A percentile compares a stretch with the other conserved stretches of the same genome.
Evolutionary conservation across 2,797 vertebrate species (phyloP).

Genomic region (Morelia viridis): DNA sequence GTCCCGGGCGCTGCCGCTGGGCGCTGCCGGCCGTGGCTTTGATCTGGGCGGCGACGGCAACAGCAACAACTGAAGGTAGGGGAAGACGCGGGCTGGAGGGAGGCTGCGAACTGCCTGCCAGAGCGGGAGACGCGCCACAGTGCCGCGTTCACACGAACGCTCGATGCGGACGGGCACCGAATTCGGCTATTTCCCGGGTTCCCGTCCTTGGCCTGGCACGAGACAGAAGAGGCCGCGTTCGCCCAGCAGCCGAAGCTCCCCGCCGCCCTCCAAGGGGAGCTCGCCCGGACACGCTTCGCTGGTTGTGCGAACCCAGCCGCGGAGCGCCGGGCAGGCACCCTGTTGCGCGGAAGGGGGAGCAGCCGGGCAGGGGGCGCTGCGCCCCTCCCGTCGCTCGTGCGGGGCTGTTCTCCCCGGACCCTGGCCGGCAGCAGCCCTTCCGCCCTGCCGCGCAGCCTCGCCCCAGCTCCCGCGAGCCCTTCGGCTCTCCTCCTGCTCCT

Average conservation of each 20-base stretch:
- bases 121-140: background rate
- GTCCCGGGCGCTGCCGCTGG: background rate
- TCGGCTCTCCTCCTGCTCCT: too few relatives aligned
- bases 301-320: background rate
- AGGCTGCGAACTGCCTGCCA: too few relatives aligned
- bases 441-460: too few relatives aligned
- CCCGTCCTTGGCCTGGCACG: background rate
- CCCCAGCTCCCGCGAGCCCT: too few relatives aligned
- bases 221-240: background rate
- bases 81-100: fast-evolving
- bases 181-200: background rate
- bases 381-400: too few relatives aligned
- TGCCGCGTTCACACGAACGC: background rate
- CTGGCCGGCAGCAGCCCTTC: too few relatives aligned
- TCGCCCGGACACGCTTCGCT: background rate
- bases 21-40: background rate
- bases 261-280: background rate
- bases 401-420: too few relatives aligned
- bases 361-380: too few relatives aligned
- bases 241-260: background rate
- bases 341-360: too few relatives aligned
- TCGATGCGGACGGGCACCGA: background rate
- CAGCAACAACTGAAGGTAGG: background rate
- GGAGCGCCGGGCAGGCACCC: too few relatives aligned
- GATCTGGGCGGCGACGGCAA: background rate